Evolutionary conservation across 1,140 invertebrate species (phyloP).

Genomic region (Nomia melanderi): DNA sequence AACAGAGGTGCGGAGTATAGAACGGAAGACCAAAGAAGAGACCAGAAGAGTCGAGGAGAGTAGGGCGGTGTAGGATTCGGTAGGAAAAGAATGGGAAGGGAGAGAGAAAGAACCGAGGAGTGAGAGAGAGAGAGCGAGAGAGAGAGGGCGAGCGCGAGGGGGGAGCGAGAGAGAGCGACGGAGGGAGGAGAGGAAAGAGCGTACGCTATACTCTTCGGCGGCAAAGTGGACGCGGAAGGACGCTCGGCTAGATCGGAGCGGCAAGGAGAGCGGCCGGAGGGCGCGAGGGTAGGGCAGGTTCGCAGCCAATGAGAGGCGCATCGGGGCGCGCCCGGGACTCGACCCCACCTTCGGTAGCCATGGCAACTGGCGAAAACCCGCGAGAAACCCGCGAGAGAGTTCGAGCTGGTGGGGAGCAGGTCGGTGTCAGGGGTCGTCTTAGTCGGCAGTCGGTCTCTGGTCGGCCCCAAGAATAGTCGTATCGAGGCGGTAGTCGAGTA

Average conservation of each 20-base stretch:
- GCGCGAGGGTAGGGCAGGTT: slow-evolving; percentile 57
- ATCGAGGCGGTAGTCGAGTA: slow-evolving; percentile 68
- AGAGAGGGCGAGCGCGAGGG: no score
- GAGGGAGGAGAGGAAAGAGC: background rate
- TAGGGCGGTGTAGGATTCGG: no score
- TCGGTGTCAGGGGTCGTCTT: slow-evolving; percentile 80
- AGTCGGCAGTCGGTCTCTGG: slow-evolving; percentile 80
- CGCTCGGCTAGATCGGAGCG: slow-evolving; percentile 17
- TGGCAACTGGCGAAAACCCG: slow-evolving; percentile 75
- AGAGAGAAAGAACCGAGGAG: no score
- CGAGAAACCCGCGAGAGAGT: slow-evolving; percentile 75
- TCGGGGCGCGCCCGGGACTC: slow-evolving; percentile 77
- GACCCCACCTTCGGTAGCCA: slow-evolving; percentile 80
- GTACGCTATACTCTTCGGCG: slow-evolving; percentile 14
- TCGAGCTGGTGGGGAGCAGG: slow-evolving; percentile 73
- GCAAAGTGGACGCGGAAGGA: slow-evolving; percentile 49
- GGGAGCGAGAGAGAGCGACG: background rate
- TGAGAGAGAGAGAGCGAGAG: background rate
- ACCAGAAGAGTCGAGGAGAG: no score
- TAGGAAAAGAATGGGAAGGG: no score
- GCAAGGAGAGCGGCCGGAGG: slow-evolving; percentile 52
- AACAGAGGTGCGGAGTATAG: no score
- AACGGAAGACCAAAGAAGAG: no score
- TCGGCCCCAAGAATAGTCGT: slow-evolving; percentile 79
- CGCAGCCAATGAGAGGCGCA: slow-evolving; percentile 77